A percentile compares a stretch with the other conserved stretches of the same genome.
Evolutionary conservation across 2,797 vertebrate species (phyloP).

Genomic region (Takifugu rubripes): DNA sequence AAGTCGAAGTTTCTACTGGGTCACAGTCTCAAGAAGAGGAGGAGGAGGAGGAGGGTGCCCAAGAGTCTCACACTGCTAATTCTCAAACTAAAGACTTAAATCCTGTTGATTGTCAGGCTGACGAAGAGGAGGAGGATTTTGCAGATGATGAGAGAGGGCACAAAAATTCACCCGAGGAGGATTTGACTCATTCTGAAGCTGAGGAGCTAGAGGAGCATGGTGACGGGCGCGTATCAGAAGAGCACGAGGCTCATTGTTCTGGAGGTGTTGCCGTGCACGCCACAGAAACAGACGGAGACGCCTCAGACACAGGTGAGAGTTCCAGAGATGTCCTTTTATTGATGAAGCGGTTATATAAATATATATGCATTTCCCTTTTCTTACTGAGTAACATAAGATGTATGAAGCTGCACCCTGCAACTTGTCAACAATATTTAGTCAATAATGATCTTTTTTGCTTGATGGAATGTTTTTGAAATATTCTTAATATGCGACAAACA

Average conservation of each 20-base stretch:
- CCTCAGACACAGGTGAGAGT: slow-evolving; percentile 48
- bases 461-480: no score
- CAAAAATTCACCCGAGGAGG: slow-evolving; percentile 13
- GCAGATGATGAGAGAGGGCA: slow-evolving; percentile 8
- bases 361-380: neutral
- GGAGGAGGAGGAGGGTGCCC: neutral
- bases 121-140: neutral
- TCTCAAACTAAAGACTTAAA: neutral
- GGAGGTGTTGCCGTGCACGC: slow-evolving; percentile 31
- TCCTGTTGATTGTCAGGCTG: neutral
- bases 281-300: slow-evolving; percentile 18
- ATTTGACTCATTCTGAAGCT: slow-evolving; percentile 24
- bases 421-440: no score
- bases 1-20: neutral
- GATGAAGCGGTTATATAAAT: neutral
- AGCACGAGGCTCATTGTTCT: slow-evolving; percentile 44
- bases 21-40: neutral
- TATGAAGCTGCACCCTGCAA: no score
- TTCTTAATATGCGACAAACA: no score
- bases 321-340: neutral
- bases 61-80: neutral
- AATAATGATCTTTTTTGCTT: no score
- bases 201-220: slow-evolving; percentile 16
- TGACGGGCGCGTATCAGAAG: slow-evolving; percentile 11
- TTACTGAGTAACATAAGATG: no score